phyloP scores from a whole-genome alignment of 2,888 invertebrate genomes.

The Diarsia dahlii region DNA sequence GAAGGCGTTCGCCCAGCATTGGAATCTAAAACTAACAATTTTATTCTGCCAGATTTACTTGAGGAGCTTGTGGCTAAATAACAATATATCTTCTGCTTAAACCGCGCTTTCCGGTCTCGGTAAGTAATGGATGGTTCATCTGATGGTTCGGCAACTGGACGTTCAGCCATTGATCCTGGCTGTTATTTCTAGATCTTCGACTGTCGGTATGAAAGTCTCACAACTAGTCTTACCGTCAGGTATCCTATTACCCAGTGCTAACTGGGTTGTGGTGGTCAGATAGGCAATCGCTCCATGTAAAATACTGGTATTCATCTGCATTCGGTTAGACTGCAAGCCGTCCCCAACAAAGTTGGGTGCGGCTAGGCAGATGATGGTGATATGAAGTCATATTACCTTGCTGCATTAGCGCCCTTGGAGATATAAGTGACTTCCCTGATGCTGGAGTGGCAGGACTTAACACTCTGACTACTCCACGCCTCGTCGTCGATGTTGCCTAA shows the following conservation, averaged over 20 bases:
- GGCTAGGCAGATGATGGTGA: neutral
- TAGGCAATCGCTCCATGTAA: neutral
- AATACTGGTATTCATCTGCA: neutral
- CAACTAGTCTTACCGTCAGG: neutral
- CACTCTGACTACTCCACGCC: slow-evolving; percentile 86
- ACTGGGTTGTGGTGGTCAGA: neutral
- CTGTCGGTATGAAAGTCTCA: neutral
- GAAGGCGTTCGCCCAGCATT: neutral
- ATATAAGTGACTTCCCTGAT: slow-evolving; percentile 87
- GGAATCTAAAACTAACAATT: neutral
- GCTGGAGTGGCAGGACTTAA: slow-evolving; percentile 85
- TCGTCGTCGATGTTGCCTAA: slow-evolving; percentile 73
- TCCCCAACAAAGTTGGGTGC: neutral
- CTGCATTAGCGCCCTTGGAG: slow-evolving; percentile 87
- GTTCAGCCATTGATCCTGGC: neutral
- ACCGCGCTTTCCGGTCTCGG: neutral
- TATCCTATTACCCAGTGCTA: neutral
- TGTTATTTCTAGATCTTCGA: neutral
- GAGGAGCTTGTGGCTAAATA: no score
- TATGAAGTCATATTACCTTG: slow-evolving; percentile 73
- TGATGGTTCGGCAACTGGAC: no score
- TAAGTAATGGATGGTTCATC: no score
- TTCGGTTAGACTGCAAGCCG: neutral
- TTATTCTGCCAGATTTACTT: neutral
- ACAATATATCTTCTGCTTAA: neutral